These are phyloP conservation scores for Cassiopea xamachana DNA, from an alignment of 30 jellyfish, hydroid and myxozoan genomes.

Conservation along the genomic window DNA sequence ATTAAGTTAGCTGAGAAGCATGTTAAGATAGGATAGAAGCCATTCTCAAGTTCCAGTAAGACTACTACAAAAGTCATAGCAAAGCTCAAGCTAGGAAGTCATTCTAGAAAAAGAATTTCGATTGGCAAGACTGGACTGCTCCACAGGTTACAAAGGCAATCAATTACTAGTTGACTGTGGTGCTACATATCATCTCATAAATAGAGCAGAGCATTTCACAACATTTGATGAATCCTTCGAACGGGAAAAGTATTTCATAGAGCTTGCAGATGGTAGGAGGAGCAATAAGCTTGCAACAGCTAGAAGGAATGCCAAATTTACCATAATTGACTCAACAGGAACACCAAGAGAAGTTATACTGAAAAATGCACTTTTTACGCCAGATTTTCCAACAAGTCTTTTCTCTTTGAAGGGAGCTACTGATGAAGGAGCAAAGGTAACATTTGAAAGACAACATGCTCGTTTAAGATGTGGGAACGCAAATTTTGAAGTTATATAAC, in stretches of 20 bases:
- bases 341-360: constrained; percentile 12
- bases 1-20: no score
- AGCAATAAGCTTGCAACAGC: constrained; percentile 66
- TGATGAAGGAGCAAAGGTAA: constrained; percentile 39
- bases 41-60: no score
- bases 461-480: constrained; percentile 20
- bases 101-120: no score
- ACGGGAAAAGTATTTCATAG: constrained; percentile 22
- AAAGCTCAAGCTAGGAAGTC: no score
- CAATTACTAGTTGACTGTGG: no score
- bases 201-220: no score
- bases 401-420: constrained; percentile 64
- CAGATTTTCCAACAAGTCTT: constrained; percentile 34
- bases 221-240: constrained; percentile 9
- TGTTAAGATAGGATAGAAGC: no score
- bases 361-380: neutral
- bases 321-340: constrained; percentile 41
- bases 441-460: constrained; percentile 15
- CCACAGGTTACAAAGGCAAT: no score
- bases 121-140: no score
- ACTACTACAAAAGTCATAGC: no score
- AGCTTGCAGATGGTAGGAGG: constrained; percentile 49
- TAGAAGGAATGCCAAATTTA: constrained; percentile 53
- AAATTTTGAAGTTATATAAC: constrained; percentile 11
- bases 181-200: no score